A percentile compares a stretch with the other conserved stretches of the same genome.
phyloP scores from a whole-genome alignment of 1,140 invertebrate genomes.

The Sitobion miscanthi region DNA sequence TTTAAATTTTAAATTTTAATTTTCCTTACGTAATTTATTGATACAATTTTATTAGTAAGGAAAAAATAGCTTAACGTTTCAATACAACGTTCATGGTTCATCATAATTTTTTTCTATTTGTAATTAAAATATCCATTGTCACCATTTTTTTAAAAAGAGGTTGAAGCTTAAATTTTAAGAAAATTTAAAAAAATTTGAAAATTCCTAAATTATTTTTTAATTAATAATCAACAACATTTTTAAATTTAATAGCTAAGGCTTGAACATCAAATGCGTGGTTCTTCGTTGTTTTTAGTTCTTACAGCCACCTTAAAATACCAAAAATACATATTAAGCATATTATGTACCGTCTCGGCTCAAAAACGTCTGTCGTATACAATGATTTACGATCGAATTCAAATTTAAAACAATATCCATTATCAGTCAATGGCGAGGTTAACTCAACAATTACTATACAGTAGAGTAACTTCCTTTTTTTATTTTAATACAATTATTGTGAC shows the following conservation, averaged over 20 bases:
- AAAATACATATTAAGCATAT: neutral
- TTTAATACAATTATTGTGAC: neutral
- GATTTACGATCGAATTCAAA: neutral
- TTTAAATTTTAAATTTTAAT: neutral
- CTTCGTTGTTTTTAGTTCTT: neutral
- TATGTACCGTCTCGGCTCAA: neutral
- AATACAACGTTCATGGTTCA: neutral
- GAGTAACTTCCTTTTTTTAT: neutral
- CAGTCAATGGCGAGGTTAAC: neutral
- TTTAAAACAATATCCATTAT: neutral
- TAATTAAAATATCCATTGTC: neutral
- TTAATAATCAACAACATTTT: neutral
- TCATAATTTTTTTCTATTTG: neutral
- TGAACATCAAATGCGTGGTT: too few species aligned
- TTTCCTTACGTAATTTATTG: neutral
- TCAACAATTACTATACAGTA: neutral
- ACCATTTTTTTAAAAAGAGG: neutral
- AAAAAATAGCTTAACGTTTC: neutral
- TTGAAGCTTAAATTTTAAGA: neutral
- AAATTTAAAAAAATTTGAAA: neutral
- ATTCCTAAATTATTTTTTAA: too few species aligned
- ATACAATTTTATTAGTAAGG: neutral
- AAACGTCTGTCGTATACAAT: neutral
- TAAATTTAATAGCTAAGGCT: neutral
- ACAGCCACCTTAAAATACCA: neutral